Conservation (phyloP, 2,888 invertebrate genomes). For the Helleia helle region DNA sequence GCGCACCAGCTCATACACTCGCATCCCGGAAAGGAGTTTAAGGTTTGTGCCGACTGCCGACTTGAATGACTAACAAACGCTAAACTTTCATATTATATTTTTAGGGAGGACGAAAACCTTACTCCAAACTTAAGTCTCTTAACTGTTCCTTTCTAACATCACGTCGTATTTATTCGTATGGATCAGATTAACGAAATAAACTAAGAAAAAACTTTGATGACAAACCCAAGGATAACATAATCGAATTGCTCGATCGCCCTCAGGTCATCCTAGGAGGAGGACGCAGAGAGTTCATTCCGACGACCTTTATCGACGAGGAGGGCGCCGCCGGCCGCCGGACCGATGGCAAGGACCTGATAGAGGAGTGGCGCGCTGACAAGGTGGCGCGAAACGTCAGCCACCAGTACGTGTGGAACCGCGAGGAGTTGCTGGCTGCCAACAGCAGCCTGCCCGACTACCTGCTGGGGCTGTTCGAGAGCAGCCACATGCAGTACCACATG, state of each 20-base stretch:
- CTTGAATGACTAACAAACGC: too few relatives aligned
- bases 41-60: conserved; percentile 72
- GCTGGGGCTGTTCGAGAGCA: conserved; percentile 76
- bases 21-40: conserved; percentile 77
- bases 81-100: too few relatives aligned
- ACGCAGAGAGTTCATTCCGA: conserved; percentile 75
- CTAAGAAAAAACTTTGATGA: too few relatives aligned
- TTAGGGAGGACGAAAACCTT: too few relatives aligned
- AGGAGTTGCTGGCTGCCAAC: conserved; percentile 56
- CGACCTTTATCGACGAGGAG: conserved; percentile 57
- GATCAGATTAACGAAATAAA: too few relatives aligned
- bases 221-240: too few relatives aligned
- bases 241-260: too few relatives aligned
- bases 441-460: conserved; percentile 70
- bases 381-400: conserved; percentile 34
- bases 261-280: conserved; percentile 84
- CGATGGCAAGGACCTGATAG: conserved; percentile 78
- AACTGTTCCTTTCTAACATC: too few relatives aligned
- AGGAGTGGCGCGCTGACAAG: conserved; percentile 75
- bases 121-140: too few relatives aligned
- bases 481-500: conserved; percentile 78
- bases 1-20: conserved; percentile 78
- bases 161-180: too few relatives aligned
- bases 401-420: conserved; percentile 73
- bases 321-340: conserved; percentile 49